Evolutionary conservation across 35 echinoderm and acorn worm species (phyloP), one percentile per base, ranked within the genome.

Genomic region (Nesometra sesokonis): DNA sequence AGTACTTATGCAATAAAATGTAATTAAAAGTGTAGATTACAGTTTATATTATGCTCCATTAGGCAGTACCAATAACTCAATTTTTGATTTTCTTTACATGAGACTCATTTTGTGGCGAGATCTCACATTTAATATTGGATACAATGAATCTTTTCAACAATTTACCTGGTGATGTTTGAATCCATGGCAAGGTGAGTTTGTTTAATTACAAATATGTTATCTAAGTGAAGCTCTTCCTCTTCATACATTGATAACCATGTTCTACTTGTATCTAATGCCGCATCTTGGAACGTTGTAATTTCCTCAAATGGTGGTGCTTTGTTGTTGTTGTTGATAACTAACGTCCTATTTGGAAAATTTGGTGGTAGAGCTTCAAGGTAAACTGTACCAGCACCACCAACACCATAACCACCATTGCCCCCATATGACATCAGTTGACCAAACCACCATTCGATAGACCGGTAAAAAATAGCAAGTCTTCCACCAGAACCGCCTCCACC

Each of bases 381-480:
- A 27, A 97, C 77, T 5, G 94, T 97, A 1, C 94, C 94, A 36
- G 94, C 94, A 17, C 88, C 94, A 34, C 94, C 93, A 85, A 29
- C 37, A 11, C 86, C 90, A 85, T 88, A 88, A 0, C 8, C 35
- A 0, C 87, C 94, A 81, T 57, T 36, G 13, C 94, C 94, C 27
- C 94, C 94, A 57, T 90, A 93, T 30, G 91, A 85, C 38, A 90
- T 88, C 35, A 97, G 81, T 29, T 80, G 30, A 21, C 90, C 94
- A 93, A 90, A 92, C 94, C 94, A 97, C 88, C 87, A 93, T 17
- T 93, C 88, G 13, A 67, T 82, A 36, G 33, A 37, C 32, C 78
- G 57, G 36, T 92, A 97, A 57, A 93, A 97, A 32, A 97, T 35
- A 80, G 90, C 94, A 29, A 97, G 17, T 30, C 94, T 82, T 30